Conservation (phyloP, 1,140 invertebrate species). For the Neodiprion virginianus region DNA sequence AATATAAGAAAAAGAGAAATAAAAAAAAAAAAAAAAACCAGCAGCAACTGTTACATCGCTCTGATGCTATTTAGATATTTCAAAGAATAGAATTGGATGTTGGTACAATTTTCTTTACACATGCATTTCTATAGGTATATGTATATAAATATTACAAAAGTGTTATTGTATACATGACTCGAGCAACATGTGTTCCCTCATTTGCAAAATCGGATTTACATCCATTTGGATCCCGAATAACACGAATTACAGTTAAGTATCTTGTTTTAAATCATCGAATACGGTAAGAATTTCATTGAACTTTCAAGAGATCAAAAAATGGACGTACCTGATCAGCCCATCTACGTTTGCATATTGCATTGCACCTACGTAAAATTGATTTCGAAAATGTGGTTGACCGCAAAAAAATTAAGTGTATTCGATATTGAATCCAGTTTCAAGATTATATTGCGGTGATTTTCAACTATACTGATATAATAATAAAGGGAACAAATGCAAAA, state of each 20-base stretch:
- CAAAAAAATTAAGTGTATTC: background rate
- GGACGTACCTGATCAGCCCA: background rate
- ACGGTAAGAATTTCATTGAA: too few relatives aligned
- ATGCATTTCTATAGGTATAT: background rate
- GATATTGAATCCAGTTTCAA: background rate
- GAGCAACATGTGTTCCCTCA: background rate
- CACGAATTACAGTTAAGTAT: background rate
- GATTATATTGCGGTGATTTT: too few relatives aligned
- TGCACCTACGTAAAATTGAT: background rate
- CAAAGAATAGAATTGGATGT: background rate
- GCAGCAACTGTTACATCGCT: background rate
- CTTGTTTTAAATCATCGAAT: too few relatives aligned
- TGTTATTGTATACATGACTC: background rate
- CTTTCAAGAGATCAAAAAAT: too few relatives aligned
- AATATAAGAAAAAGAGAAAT: too few relatives aligned
- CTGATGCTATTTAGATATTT: background rate
- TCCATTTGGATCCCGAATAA: background rate
- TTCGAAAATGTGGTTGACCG: background rate
- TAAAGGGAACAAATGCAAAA: slow-evolving; percentile 17
- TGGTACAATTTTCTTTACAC: background rate
- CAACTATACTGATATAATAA: background rate
- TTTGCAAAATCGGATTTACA: background rate
- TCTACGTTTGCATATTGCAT: background rate
- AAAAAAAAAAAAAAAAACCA: too few relatives aligned
- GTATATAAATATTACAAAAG: background rate